Evolutionary conservation across 2,113 vertebrate species (phyloP), one percentile per base, ranked within the genome.

Genomic region (Catharus bicknelli): DNA sequence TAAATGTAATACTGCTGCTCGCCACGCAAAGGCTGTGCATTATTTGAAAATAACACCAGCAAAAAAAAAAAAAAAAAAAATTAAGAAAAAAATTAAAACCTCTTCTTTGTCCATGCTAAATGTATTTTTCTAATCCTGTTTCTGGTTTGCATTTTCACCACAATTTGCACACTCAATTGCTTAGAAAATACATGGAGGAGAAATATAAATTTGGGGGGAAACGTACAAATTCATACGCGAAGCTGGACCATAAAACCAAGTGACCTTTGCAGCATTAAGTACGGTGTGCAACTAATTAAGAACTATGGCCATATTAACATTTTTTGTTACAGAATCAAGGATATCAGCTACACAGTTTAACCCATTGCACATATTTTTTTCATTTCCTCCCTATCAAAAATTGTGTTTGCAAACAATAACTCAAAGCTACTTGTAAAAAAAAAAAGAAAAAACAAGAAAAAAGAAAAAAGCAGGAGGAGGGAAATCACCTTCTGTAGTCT

Each of bases 231-330:
- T 91, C 50, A 50, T 26, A 62, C 79, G 61, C 7, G 0, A 94
- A 74, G 36, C 30, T 8, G 40, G 70, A 73, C 83, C 75, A 59
- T 73, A 83, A 94, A 94, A 87, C 57, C 79, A 80, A 90, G 64
- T 94, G 94, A 95, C 95, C 96, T 97, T 91, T 91, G 82, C 64
- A 90, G 84, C 72, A 78, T 54, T 43, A 90, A 95, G 73, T 70
- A 70, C 62, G 36, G 73, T 32, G 78, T 62, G 64, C 61, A 61
- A 82, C 87, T 90, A 90, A 94, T 61, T 76, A 90, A 51, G 54
- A 88, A 75, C 73, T 74, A 94, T 70, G 63, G 54, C 25, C 67
- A 40, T 68, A 88, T 70, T 94, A 90, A 57, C 21, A 38, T 64
- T 80, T 95, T 95, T 84, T 91, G 63, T 50, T 76, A 88, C 68